Percentiles rank a stretch among this genome's conserved stretches.
phyloP scores from a whole-genome alignment of 2,888 invertebrate species.

The Trichogramma evanescens region DNA sequence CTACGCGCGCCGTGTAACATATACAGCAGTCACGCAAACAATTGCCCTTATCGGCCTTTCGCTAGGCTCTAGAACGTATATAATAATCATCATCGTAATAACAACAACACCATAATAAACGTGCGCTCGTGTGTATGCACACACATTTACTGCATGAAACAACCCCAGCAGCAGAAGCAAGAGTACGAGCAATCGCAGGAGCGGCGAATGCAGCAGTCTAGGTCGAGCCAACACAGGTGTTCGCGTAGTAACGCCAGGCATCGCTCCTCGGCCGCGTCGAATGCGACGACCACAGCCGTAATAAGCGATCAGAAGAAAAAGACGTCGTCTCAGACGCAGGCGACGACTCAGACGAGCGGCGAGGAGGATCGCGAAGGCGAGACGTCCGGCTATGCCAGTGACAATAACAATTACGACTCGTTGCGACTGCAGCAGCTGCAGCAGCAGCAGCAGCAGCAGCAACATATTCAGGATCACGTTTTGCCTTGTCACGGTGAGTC shows the following conservation, averaged over 20 bases:
- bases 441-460: constrained; percentile 52
- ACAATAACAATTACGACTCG: constrained; percentile 50
- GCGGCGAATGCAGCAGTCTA: constrained; percentile 4
- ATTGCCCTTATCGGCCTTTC: no score
- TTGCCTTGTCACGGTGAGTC: background rate
- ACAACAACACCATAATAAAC: background rate
- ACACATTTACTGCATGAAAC: no score
- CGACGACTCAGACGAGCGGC: constrained; percentile 26
- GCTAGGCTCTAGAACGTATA: no score
- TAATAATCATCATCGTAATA: no score
- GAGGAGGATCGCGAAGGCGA: constrained; percentile 49
- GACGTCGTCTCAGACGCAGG: constrained; percentile 24
- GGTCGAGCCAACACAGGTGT: constrained; percentile 11
- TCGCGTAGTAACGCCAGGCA: constrained; percentile 33
- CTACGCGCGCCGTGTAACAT: no score
- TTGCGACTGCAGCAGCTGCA: constrained; percentile 28
- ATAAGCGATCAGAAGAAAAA: constrained; percentile 29
- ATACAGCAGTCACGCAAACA: no score
- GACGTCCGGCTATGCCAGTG: constrained; percentile 79
- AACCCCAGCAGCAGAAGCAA: constrained; percentile 17
- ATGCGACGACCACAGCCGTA: constrained; percentile 45
- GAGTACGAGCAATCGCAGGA: constrained; percentile 12
- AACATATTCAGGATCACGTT: background rate
- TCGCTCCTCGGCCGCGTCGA: constrained; percentile 39
- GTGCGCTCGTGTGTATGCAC: background rate